Evolutionary conservation across 2,113 vertebrate species (phyloP), one percentile per base, ranked within the genome.

Genomic region (Benitochromis conjunctus): DNA sequence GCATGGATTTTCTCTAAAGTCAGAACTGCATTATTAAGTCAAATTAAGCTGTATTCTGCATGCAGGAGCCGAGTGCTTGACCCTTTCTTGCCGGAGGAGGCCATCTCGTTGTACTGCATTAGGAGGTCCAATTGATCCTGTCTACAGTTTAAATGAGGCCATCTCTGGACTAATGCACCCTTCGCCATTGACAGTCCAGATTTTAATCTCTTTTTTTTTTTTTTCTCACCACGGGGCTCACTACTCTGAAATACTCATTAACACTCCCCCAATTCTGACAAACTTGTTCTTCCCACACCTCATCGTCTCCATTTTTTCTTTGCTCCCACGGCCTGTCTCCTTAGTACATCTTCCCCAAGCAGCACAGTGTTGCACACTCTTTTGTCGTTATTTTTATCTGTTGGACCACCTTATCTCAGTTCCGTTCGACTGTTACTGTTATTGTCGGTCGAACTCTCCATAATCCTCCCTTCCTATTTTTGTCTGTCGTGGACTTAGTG

Each of bases 81-180:
- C 91, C 94, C 92, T 36, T 41, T 80, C 84, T 78, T 60, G 80
- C 83, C 66, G 8, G 84, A 81, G 80, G 87, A 86, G 34, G 66
- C 88, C 82, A 34, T 82, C 87, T 93, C 91, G 21, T 92, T 88
- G 83, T 81, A 89, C 53, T 79, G 88, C 81, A 90, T 91, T 92
- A 90, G 82, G 57, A 84, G 80, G 76, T 53, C 82, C 92, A 91
- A 85, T 92, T 93, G 92, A 93, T 93, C 84, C 85, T 57, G 89
- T 91, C 93, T 92, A 24, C 84, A n/a, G 69, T 84, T 90, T 92
- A 88, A 92, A 90, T 91, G 34, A 93, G 87, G 79, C 80, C 83
- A 80, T 88, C 79, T 92, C 62, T 83, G 79, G 58, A 83, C 92
- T 87, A 90, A 94, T 91, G 86, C 82, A 76, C 26, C 84, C 43